phyloP scores from a whole-genome alignment of 2,797 vertebrate species.

The Sphenopsis melanotis region DNA sequence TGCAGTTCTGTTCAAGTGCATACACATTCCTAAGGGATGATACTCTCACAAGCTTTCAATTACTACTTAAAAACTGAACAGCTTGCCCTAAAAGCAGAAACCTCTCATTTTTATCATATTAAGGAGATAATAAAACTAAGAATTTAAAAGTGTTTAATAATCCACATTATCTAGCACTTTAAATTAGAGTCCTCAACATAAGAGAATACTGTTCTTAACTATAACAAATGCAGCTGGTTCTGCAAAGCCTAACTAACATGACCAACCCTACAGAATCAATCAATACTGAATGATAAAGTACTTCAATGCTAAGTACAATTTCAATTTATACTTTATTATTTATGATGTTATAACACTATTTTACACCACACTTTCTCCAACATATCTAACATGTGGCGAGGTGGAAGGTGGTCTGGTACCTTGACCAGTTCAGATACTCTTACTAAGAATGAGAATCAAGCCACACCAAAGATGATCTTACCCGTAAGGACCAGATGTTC shows the following conservation, averaged over 20 bases:
- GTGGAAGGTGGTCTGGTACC: neutral
- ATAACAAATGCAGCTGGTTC: neutral
- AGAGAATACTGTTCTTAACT: neutral
- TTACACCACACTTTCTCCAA: neutral
- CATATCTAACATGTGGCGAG: neutral
- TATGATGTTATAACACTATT: neutral
- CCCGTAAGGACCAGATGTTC: constrained; percentile 97
- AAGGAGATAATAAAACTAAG: neutral
- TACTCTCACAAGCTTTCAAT: neutral
- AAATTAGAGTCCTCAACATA: neutral
- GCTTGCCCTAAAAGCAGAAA: neutral
- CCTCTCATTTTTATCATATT: neutral
- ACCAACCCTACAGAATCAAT: neutral
- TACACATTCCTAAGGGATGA: neutral
- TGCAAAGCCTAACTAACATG: neutral
- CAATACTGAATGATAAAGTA: neutral
- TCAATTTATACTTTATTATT: neutral
- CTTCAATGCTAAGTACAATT: neutral
- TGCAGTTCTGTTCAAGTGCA: neutral
- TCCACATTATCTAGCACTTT: neutral
- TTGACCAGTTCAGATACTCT: neutral
- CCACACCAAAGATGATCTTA: constrained; percentile 53
- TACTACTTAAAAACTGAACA: neutral
- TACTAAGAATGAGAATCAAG: neutral
- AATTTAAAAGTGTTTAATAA: neutral